These are phyloP conservation scores for Chelonus formosanus DNA, from an alignment of 2,888 invertebrate genomes.

Conservation along the genomic window DNA sequence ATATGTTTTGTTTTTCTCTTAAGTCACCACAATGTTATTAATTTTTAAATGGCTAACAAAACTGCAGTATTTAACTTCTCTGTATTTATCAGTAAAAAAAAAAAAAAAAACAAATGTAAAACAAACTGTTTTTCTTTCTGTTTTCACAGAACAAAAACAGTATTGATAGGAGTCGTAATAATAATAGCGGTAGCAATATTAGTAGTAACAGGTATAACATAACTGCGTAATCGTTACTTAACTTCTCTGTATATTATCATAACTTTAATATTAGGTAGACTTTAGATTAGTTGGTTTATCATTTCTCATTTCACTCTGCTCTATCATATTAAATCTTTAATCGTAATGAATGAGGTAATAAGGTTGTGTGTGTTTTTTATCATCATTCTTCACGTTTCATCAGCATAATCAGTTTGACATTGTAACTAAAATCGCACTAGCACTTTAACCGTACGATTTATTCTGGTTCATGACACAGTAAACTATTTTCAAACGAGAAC, in stretches of 20 bases:
- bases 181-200: slow-evolving; percentile 49
- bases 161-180: slow-evolving; percentile 45
- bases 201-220: slow-evolving; percentile 57
- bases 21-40: slow-evolving; percentile 37
- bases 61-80: slow-evolving; percentile 43
- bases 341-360: slow-evolving; percentile 65
- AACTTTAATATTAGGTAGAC: slow-evolving; percentile 64
- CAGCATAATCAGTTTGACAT: slow-evolving; percentile 45
- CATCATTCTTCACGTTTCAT: slow-evolving; percentile 31
- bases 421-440: background rate
- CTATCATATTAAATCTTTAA: slow-evolving; percentile 60
- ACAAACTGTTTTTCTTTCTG: slow-evolving; percentile 30
- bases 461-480: too few species aligned
- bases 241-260: slow-evolving; percentile 61
- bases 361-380: slow-evolving; percentile 61
- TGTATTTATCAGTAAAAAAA: slow-evolving; percentile 37
- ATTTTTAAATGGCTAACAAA: slow-evolving; percentile 38
- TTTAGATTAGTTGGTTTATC: slow-evolving; percentile 55
- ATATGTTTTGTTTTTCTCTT: slow-evolving; percentile 32
- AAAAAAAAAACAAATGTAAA: slow-evolving; percentile 16
- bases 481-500: too few species aligned
- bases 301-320: slow-evolving; percentile 46
- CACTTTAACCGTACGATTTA: too few species aligned
- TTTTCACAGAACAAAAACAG: slow-evolving; percentile 31
- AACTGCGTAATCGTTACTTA: slow-evolving; percentile 57